Base-by-base conservation (phyloP, 1,140 invertebrate species). In the Apis cerana region DNA sequence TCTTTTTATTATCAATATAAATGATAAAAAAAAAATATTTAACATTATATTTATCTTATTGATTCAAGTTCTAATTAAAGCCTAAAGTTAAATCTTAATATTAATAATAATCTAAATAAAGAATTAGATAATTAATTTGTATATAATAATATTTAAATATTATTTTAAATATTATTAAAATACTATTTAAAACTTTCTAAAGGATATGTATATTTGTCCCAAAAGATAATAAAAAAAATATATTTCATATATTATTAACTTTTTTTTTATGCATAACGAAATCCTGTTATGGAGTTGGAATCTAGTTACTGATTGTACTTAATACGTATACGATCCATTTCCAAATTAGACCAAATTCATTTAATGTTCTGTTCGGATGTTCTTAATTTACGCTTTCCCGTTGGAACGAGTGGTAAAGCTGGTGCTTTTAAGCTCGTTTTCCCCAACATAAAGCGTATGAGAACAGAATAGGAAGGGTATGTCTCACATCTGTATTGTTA, bases 401-500 rank as follows among this genome's bases (percentile, higher is more conserved):
- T 15, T 58, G 43, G 43, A 80, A 80, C 43, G 72, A 61, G 21
- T 56, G 68, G 27, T 50, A 83, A 76, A 83, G 69, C 83, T 83
- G n/a, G n/a, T 75, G 65, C 78, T 87, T 83, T 85, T 75, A 89
- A 89, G 65, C 85, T 82, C 67, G 81, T 80, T 78, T 79, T n/a
- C 52, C 61, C 54, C 85, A 87, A 83, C 82, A 87, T 85, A 65
- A 85, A 85, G 59, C 56, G n/a, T 62, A 61, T 33, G 64, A 69
- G 64, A 54, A 27, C 17, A 64, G 52, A 52, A 61, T 61, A 75
- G 68, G 33, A 78, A 74, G 70, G 74, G 58, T 74, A 75, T 80
- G 84, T 84, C 81, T 85, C 81, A 80, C 82, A 70, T 89, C 88
- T 80, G 83, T 85, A 87, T 88, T 83, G 84, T 89, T 87, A 88